These are phyloP conservation scores for Osmerus mordax DNA, from an alignment of 2,113 vertebrate genomes.

Conservation along the genomic window DNA sequence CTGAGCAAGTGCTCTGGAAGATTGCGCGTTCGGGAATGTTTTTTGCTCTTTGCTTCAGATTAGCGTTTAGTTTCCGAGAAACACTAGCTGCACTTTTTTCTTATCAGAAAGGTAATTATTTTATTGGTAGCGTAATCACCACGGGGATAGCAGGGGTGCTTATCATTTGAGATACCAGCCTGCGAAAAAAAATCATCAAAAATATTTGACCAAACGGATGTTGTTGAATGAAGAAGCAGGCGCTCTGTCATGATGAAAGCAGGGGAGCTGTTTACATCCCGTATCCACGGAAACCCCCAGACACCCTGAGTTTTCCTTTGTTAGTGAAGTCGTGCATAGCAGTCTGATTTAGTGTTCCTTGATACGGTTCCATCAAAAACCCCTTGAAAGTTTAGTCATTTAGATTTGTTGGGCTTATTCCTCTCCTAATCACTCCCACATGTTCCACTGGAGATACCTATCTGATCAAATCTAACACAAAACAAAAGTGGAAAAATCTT, in stretches of 20 bases:
- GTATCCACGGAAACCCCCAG: constrained; percentile 33
- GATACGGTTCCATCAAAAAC: constrained; percentile 48
- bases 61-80: constrained; percentile 50
- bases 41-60: constrained; percentile 55
- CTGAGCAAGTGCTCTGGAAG: constrained; percentile 52
- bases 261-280: constrained; percentile 21
- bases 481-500: constrained; percentile 25
- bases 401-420: constrained; percentile 45
- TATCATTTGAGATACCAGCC: constrained; percentile 34
- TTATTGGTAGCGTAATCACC: constrained; percentile 43
- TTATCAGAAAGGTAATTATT: constrained; percentile 50
- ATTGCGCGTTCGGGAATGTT: constrained; percentile 36
- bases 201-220: constrained; percentile 1
- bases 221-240: neutral
- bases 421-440: constrained; percentile 52
- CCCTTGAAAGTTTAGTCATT: constrained; percentile 51
- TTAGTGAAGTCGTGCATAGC: constrained; percentile 27
- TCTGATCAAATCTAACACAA: constrained; percentile 48
- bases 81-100: constrained; percentile 44
- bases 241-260: constrained; percentile 9
- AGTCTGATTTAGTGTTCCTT: constrained; percentile 26
- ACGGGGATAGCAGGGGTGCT: constrained; percentile 36
- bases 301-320: constrained; percentile 31
- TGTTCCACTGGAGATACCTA: constrained; percentile 53
- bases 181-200: neutral